These are phyloP conservation scores for Hippocampus mohnikei DNA, from an alignment of 2,113 vertebrate genomes.

Conservation along the genomic window DNA sequence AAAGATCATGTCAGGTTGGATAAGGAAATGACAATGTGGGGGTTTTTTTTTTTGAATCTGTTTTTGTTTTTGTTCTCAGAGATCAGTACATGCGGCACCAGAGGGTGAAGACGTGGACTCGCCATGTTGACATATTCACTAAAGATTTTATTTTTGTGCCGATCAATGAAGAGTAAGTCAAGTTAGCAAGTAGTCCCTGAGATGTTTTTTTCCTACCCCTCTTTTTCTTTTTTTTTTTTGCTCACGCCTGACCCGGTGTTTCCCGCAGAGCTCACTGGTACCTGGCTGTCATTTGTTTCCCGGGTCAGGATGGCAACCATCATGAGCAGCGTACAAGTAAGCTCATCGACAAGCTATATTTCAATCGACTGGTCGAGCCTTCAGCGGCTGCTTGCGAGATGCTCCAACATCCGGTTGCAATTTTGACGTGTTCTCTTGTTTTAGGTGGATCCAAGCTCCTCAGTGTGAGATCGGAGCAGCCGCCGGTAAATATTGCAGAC, in stretches of 20 bases:
- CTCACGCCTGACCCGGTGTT: background rate
- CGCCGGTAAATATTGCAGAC: slow-evolving; percentile 33
- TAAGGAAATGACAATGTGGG: background rate
- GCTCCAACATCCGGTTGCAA: background rate
- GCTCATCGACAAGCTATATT: background rate
- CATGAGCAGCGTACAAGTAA: slow-evolving; percentile 2
- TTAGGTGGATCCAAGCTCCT: slow-evolving; percentile 20
- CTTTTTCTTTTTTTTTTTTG: background rate
- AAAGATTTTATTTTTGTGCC: slow-evolving; percentile 96
- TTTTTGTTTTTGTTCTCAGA: slow-evolving; percentile 54
- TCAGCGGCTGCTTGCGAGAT: background rate
- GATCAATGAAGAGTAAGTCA: slow-evolving; percentile 80
- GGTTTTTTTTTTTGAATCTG: too few relatives aligned
- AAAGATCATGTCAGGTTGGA: background rate
- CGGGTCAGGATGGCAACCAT: slow-evolving; percentile 76
- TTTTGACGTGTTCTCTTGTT: background rate
- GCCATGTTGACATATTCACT: slow-evolving; percentile 88
- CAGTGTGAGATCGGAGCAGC: background rate
- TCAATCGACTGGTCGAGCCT: background rate
- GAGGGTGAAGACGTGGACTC: slow-evolving; percentile 92
- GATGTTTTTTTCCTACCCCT: background rate
- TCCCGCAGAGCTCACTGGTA: slow-evolving; percentile 86
- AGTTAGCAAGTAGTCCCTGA: background rate
- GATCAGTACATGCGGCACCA: slow-evolving; percentile 79
- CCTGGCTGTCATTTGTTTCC: slow-evolving; percentile 90